Evolutionary conservation across 2,888 invertebrate genomes (phyloP).

Genomic region (Caenorhabditis macrosperma): DNA sequence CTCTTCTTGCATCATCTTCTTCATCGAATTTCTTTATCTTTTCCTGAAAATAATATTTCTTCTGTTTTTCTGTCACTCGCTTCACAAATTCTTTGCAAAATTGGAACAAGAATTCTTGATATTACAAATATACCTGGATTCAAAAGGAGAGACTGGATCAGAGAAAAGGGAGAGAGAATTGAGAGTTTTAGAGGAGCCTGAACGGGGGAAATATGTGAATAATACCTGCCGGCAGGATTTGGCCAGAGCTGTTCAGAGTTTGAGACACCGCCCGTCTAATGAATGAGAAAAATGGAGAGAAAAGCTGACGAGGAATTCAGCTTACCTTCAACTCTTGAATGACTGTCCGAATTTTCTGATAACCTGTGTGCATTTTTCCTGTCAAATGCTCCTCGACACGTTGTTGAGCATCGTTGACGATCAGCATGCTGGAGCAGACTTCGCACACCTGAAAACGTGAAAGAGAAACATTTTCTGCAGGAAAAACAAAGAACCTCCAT

Average conservation of each 20-base stretch:
- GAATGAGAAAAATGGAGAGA: slow-evolving; percentile 9
- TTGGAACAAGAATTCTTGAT: neutral
- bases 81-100: neutral
- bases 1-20: slow-evolving; percentile 35
- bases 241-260: slow-evolving; percentile 16
- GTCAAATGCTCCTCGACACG: slow-evolving; percentile 97
- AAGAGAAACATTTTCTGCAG: neutral
- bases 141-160: neutral
- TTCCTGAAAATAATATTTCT: slow-evolving; percentile 36
- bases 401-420: slow-evolving; percentile 97
- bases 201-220: slow-evolving; percentile 38
- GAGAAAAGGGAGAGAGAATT: neutral
- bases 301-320: neutral
- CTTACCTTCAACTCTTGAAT: slow-evolving; percentile 63
- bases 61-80: neutral
- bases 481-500: too few species aligned
- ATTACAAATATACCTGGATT: slow-evolving; percentile 38
- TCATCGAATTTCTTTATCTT: slow-evolving; percentile 41
- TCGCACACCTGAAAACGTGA: slow-evolving; percentile 87
- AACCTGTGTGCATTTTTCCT: slow-evolving; percentile 98
- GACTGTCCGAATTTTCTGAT: slow-evolving; percentile 78
- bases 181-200: slow-evolving; percentile 22
- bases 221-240: slow-evolving; percentile 24
- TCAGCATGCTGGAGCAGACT: slow-evolving; percentile 98
- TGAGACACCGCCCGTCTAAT: slow-evolving; percentile 50